Evolutionary conservation across 2,888 invertebrate species (phyloP).

Genomic region (Macropis europaea): DNA sequence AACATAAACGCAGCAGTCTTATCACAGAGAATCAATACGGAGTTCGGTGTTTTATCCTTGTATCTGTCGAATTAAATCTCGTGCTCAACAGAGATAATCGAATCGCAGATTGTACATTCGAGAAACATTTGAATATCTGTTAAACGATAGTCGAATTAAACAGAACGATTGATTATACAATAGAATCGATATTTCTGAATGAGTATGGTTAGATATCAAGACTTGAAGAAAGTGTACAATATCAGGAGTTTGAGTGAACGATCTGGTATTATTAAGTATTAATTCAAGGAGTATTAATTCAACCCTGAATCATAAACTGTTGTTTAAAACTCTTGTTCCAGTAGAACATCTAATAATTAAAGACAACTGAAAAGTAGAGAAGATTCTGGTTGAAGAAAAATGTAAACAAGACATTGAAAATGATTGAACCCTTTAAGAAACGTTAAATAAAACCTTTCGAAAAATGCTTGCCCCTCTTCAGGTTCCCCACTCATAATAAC

Average conservation of each 20-base stretch:
- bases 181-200: neutral
- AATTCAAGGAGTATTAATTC: too few species aligned
- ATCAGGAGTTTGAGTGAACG: neutral
- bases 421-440: too few species aligned
- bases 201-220: neutral
- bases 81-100: constrained; percentile 12
- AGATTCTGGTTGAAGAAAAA: too few species aligned
- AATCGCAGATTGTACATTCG: neutral
- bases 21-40: constrained; percentile 34
- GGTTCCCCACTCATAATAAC: too few species aligned
- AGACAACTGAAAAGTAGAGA: too few species aligned
- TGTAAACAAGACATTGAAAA: too few species aligned
- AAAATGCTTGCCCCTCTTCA: too few species aligned
- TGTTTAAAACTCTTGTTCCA: too few species aligned
- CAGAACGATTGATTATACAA: neutral
- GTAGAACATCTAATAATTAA: too few species aligned
- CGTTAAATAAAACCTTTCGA: too few species aligned
- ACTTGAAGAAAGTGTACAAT: neutral
- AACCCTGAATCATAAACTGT: too few species aligned
- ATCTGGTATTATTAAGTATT: too few species aligned
- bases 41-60: constrained; percentile 1
- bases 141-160: neutral
- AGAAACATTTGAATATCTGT: neutral
- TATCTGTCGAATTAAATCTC: neutral
- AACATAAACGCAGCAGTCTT: constrained; percentile 22